Evolutionary conservation across 2,113 vertebrate species (phyloP).

Genomic region (Odobenus rosmarus): DNA sequence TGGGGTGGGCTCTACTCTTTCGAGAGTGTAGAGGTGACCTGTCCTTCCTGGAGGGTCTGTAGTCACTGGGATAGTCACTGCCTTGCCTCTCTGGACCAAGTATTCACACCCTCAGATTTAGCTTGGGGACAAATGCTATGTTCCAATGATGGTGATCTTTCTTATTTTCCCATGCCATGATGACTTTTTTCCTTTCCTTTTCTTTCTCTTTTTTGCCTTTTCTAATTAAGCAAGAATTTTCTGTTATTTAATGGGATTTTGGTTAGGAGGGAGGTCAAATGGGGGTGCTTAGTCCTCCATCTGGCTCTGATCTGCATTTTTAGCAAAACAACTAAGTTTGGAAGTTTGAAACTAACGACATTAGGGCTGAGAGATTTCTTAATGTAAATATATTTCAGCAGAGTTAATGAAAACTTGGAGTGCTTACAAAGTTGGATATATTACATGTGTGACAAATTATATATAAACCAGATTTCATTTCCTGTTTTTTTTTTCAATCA

Average conservation of each 20-base stretch:
- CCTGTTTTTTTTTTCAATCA: slow-evolving; percentile 76
- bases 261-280: slow-evolving; percentile 57
- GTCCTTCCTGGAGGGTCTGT: neutral
- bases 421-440: slow-evolving; percentile 81
- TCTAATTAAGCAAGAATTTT: slow-evolving; percentile 24
- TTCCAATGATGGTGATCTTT: neutral
- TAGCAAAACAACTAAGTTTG: slow-evolving; percentile 79
- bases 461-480: slow-evolving; percentile 83
- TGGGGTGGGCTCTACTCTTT: neutral
- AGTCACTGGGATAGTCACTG: neutral
- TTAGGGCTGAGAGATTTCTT: slow-evolving; percentile 77
- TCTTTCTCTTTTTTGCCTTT: neutral
- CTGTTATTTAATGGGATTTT: slow-evolving; percentile 17
- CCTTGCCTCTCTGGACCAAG: neutral
- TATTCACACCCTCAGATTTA: neutral
- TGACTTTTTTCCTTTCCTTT: neutral
- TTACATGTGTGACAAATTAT: slow-evolving; percentile 83
- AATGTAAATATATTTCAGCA: slow-evolving; percentile 81
- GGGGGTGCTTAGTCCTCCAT: slow-evolving; percentile 69
- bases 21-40: neutral
- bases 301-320: slow-evolving; percentile 75
- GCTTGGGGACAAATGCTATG: neutral
- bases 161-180: neutral
- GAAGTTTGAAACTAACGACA: slow-evolving; percentile 76
- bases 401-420: slow-evolving; percentile 83